Evolutionary conservation across 2,113 vertebrate species (phyloP).

Genomic region (Pelobates fuscus): DNA sequence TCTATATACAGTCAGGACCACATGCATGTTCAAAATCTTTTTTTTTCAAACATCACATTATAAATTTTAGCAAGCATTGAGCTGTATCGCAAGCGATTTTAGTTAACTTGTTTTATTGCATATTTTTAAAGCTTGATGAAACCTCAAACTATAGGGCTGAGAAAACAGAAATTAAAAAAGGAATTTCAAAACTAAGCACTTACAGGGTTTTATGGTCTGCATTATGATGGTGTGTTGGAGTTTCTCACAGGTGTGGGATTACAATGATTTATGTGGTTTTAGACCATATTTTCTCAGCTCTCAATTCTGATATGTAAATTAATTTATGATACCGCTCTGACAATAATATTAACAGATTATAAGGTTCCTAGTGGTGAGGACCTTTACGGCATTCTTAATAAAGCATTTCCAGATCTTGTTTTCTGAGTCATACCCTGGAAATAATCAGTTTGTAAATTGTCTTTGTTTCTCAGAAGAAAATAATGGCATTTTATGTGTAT

Average conservation of each 20-base stretch:
- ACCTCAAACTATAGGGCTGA: background rate
- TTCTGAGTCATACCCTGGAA: too few species aligned
- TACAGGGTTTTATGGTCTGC: constrained; percentile 23
- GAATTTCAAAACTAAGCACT: constrained; percentile 13
- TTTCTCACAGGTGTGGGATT: constrained; percentile 47
- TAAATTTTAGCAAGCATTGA: too few species aligned
- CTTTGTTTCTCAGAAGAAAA: too few species aligned
- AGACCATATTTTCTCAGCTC: constrained; percentile 26
- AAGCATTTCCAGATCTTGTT: background rate
- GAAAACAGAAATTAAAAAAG: background rate
- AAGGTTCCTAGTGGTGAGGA: background rate
- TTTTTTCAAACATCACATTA: too few species aligned
- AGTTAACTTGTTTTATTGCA: background rate
- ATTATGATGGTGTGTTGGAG: constrained; percentile 26
- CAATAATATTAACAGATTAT: constrained; percentile 6
- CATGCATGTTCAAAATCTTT: too few species aligned
- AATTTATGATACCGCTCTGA: constrained; percentile 10
- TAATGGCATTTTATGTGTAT: too few species aligned
- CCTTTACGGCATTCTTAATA: too few species aligned
- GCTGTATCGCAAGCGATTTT: too few species aligned
- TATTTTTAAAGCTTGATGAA: background rate
- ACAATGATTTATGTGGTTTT: constrained; percentile 38
- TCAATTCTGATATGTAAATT: constrained; percentile 31
- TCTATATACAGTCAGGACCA: too few species aligned
- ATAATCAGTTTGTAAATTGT: too few species aligned